These are phyloP conservation scores for Egretta garzetta DNA, from an alignment of 2,113 vertebrate genomes.

Conservation along the genomic window DNA sequence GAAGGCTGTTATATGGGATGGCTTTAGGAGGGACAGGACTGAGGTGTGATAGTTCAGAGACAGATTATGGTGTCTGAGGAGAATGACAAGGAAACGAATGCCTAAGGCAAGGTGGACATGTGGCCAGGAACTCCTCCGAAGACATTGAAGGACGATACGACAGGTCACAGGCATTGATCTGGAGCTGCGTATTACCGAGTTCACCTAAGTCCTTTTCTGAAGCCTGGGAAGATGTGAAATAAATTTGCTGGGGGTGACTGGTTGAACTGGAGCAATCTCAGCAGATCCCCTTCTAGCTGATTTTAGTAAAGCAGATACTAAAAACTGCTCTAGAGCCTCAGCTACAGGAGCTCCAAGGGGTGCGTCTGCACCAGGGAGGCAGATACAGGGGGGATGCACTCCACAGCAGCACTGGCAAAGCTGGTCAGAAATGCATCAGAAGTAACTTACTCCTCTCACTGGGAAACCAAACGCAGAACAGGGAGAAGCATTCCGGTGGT, in stretches of 20 bases:
- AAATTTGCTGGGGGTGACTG: not conserved
- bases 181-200: not conserved
- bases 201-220: not conserved
- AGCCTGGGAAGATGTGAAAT: not conserved
- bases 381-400: not conserved
- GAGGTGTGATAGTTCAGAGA: not conserved
- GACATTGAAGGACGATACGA: not conserved
- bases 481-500: not conserved
- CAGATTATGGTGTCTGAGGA: not conserved
- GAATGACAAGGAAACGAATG: not conserved
- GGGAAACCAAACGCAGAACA: not conserved
- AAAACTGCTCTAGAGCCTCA: not conserved
- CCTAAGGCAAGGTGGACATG: not conserved
- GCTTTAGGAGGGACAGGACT: not conserved
- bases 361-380: not conserved
- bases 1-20: not conserved
- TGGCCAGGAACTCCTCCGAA: not conserved
- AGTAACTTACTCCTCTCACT: not conserved
- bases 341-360: not conserved
- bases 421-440: not conserved
- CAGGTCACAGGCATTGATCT: fast-evolving
- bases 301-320: not conserved
- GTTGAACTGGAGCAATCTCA: not conserved
- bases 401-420: not conserved
- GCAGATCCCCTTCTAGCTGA: not conserved